Evolutionary conservation across 2,113 vertebrate species (phyloP).

Genomic region (Arizona elegans): DNA sequence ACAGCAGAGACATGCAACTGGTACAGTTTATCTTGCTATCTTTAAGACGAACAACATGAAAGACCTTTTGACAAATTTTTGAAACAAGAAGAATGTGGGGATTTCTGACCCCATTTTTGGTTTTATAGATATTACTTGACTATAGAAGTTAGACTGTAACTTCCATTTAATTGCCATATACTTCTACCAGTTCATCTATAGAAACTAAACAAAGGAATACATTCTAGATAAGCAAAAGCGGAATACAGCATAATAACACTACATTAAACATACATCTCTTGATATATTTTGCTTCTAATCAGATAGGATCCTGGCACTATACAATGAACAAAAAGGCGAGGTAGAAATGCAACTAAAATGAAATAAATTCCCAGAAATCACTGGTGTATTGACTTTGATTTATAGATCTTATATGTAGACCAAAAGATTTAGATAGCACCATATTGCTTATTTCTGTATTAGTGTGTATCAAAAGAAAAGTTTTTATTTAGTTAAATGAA

Average conservation of each 20-base stretch:
- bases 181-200: neutral
- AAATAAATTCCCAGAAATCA: neutral
- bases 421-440: neutral
- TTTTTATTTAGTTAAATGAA: neutral
- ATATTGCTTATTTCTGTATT: neutral
- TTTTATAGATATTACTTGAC: neutral
- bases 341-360: neutral
- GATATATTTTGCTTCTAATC: neutral
- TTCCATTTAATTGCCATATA: neutral
- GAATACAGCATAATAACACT: neutral
- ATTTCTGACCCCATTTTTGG: neutral
- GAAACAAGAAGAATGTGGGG: neutral
- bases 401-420: neutral
- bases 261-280: neutral
- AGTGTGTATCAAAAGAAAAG: neutral
- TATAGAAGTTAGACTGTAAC: neutral
- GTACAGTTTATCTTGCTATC: neutral
- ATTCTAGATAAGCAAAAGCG: neutral
- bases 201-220: neutral
- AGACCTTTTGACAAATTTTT: neutral
- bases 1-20: neutral
- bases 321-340: neutral
- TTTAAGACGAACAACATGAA: neutral
- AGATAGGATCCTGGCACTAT: neutral
- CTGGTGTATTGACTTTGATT: neutral